These are phyloP conservation scores for Uromys caudimaculatus DNA, from an alignment of 2,797 vertebrate genomes.

Conservation along the genomic window DNA sequence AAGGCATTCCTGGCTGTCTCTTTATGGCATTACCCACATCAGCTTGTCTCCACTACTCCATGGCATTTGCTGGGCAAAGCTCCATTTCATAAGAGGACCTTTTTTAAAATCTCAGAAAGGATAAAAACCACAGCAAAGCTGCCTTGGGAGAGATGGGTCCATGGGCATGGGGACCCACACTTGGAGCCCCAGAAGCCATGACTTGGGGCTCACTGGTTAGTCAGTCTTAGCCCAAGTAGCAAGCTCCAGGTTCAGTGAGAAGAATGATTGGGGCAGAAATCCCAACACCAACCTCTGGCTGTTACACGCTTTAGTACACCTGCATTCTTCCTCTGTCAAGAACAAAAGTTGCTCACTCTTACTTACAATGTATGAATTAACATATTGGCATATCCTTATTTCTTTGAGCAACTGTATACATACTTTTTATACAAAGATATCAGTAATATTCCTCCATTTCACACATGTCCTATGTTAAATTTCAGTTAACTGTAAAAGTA, in stretches of 20 bases:
- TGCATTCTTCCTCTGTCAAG: not conserved
- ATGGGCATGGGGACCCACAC: not conserved
- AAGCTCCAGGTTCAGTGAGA: not conserved
- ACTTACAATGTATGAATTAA: not conserved
- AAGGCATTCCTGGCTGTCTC: not conserved
- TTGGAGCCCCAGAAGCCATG: not conserved
- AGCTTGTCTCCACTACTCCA: not conserved
- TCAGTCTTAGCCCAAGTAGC: not conserved
- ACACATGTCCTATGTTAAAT: not conserved
- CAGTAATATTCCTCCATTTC: not conserved
- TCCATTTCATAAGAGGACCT: not conserved
- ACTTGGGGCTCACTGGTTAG: not conserved
- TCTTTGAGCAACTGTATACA: not conserved
- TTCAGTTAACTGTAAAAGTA: slow-evolving; percentile 15
- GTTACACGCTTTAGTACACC: not conserved
- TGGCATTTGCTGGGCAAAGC: not conserved
- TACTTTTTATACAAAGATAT: not conserved
- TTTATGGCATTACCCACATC: not conserved
- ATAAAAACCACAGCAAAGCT: not conserved
- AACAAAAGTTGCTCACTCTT: not conserved
- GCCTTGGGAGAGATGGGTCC: not conserved
- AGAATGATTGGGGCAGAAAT: not conserved
- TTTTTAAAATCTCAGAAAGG: not conserved
- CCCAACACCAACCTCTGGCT: not conserved
- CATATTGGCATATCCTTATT: not conserved